Evolutionary conservation across 2,888 invertebrate species (phyloP).

Genomic region (Agrochola lota): DNA sequence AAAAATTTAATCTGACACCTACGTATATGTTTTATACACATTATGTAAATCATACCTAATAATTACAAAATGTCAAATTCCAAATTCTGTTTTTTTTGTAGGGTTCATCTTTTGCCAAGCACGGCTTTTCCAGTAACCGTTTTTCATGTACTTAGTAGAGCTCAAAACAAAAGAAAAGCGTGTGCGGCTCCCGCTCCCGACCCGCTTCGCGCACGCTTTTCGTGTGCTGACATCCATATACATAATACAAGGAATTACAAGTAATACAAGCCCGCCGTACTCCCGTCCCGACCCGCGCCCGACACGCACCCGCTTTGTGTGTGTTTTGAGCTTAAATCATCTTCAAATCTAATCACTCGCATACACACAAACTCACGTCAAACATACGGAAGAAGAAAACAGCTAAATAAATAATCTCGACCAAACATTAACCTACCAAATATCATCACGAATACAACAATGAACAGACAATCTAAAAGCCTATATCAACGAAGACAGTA

Average conservation of each 20-base stretch:
- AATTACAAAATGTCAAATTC: background rate
- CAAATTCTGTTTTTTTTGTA: too few species aligned
- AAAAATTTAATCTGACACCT: background rate
- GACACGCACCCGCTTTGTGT: too few species aligned
- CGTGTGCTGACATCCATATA: too few species aligned
- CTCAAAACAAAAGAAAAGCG: too few species aligned
- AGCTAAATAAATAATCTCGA: background rate
- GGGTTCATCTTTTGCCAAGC: background rate
- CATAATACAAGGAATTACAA: too few species aligned
- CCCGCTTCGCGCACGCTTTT: too few species aligned
- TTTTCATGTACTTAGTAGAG: too few species aligned
- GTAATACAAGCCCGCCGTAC: too few species aligned
- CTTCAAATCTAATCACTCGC: background rate
- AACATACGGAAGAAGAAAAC: background rate
- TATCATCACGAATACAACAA: conserved; percentile 26
- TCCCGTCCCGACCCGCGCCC: too few species aligned
- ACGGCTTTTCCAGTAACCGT: too few species aligned
- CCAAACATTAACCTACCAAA: background rate
- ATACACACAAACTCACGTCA: too few species aligned
- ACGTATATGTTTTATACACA: background rate
- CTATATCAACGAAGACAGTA: conserved; percentile 52
- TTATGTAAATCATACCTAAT: background rate
- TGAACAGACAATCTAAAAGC: conserved; percentile 42
- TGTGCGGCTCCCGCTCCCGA: too few species aligned
- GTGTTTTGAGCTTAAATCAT: background rate